Evolutionary conservation across 2,797 vertebrate species (phyloP).

Genomic region (Phataginus tetradactyla): DNA sequence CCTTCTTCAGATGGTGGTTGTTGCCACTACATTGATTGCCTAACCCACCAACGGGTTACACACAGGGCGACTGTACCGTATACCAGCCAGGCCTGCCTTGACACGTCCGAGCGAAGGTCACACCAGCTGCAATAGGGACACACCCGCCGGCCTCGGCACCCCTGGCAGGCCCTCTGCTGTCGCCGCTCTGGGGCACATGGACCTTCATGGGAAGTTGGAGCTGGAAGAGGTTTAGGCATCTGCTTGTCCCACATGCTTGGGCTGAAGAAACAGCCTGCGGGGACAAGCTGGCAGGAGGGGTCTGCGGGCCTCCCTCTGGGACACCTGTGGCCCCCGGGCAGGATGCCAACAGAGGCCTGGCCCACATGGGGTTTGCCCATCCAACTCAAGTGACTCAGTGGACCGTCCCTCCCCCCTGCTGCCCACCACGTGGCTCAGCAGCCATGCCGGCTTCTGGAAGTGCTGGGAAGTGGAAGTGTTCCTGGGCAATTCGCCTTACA

Average conservation of each 20-base stretch:
- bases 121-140: not conserved
- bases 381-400: fast-evolving
- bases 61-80: not conserved
- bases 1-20: too few relatives aligned
- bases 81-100: not conserved
- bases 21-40: not conserved
- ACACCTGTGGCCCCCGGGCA: not conserved
- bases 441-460: not conserved
- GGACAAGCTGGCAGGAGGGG: not conserved
- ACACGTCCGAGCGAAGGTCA: fast-evolving
- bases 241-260: not conserved
- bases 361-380: not conserved
- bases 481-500: too few relatives aligned
- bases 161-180: not conserved
- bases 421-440: not conserved
- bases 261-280: not conserved
- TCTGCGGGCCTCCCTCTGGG: not conserved
- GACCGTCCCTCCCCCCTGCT: too few relatives aligned
- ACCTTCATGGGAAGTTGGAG: fast-evolving
- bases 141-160: fast-evolving
- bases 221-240: not conserved
- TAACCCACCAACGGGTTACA: not conserved
- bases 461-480: not conserved
- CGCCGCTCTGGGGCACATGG: fast-evolving
- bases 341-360: fast-evolving